Percentiles rank a stretch among this genome's conserved stretches.
phyloP scores from a whole-genome alignment of 2,113 vertebrate genomes.

The Gopherus flavomarginatus region DNA sequence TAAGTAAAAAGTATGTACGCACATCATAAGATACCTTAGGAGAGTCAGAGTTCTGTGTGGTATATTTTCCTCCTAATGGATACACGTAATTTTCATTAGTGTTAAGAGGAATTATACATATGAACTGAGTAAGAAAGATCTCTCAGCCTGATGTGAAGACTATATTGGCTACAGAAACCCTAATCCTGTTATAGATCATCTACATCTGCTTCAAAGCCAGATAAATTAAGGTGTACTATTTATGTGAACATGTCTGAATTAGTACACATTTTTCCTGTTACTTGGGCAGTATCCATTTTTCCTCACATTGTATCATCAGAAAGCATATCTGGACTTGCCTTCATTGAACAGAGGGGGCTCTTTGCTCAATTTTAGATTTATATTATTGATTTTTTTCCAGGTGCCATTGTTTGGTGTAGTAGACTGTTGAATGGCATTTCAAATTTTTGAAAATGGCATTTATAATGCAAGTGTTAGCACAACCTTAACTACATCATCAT shows the following conservation, averaged over 20 bases:
- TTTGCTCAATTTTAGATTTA: slow-evolving; percentile 32
- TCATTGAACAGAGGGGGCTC: slow-evolving; percentile 32
- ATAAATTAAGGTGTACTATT: slow-evolving; percentile 60
- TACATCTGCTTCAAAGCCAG: slow-evolving; percentile 62
- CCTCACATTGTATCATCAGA: slow-evolving; percentile 13
- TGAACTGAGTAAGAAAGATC: slow-evolving; percentile 11
- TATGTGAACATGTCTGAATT: slow-evolving; percentile 57
- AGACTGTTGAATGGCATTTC: not conserved
- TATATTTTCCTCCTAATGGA: slow-evolving; percentile 38
- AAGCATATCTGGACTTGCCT: slow-evolving; percentile 43
- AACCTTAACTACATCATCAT: not conserved
- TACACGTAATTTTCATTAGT: slow-evolving; percentile 20
- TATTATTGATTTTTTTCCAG: slow-evolving; percentile 13
- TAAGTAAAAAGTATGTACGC: not conserved
- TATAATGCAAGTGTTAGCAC: slow-evolving; percentile 13
- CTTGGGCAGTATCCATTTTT: slow-evolving; percentile 32
- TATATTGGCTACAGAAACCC: slow-evolving; percentile 62
- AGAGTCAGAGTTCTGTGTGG: not conserved
- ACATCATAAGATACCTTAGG: slow-evolving; percentile 9
- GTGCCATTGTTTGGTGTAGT: not conserved
- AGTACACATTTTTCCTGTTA: slow-evolving; percentile 33
- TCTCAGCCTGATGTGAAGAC: slow-evolving; percentile 34
- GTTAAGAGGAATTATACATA: slow-evolving; percentile 41
- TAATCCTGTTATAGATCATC: slow-evolving; percentile 64
- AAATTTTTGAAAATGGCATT: slow-evolving; percentile 1